Evolutionary conservation across 2,113 vertebrate species (phyloP).

Genomic region (Tachysurus vachellii): DNA sequence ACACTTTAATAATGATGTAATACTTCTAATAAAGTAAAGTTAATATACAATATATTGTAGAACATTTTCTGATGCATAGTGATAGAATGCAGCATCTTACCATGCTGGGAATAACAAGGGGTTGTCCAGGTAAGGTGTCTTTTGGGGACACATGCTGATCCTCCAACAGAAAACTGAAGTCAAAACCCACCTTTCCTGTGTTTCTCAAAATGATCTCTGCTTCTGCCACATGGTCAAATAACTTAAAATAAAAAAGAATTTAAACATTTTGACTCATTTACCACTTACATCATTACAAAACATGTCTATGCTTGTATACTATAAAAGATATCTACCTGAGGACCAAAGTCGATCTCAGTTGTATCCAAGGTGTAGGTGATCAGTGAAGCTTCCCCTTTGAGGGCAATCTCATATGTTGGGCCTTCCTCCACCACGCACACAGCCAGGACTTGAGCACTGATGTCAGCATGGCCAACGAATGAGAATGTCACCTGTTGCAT

Average conservation of each 20-base stretch:
- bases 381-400: constrained; percentile 78
- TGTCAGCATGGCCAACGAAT: constrained; percentile 78
- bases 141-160: neutral
- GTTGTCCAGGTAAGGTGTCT: constrained; percentile 68
- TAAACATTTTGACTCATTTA: neutral
- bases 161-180: constrained; percentile 63
- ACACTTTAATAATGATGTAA: neutral
- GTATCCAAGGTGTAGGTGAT: constrained; percentile 75
- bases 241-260: constrained; percentile 59
- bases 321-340: constrained; percentile 73
- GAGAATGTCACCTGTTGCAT: constrained; percentile 72
- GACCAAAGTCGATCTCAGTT: constrained; percentile 73
- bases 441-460: constrained; percentile 64
- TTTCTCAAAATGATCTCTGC: constrained; percentile 75
- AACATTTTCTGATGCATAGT: neutral
- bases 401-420: constrained; percentile 75
- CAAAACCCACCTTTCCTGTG: constrained; percentile 77
- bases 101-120: constrained; percentile 67
- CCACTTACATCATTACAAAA: neutral
- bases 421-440: constrained; percentile 83
- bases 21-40: neutral
- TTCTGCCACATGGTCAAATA: constrained; percentile 73
- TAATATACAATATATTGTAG: neutral
- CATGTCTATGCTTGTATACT: neutral
- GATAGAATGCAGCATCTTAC: constrained; percentile 68